A percentile compares a stretch with the other conserved stretches of the same genome.
Evolutionary conservation across 2,888 invertebrate genomes (phyloP).

Genomic region (Peribatodes rhomboidaria): DNA sequence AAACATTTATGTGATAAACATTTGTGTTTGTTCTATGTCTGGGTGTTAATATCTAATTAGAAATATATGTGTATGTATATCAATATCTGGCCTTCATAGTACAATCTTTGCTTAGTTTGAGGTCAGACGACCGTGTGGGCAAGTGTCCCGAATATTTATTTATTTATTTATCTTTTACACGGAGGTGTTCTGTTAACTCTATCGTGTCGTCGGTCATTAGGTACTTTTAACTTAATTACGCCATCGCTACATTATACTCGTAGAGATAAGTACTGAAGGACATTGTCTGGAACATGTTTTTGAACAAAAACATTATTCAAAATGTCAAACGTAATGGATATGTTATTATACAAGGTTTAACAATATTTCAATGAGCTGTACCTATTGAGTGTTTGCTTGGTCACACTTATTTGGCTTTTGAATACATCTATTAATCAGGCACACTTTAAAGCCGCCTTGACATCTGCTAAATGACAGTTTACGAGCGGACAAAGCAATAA

Average conservation of each 20-base stretch:
- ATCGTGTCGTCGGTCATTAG: slow-evolving; percentile 18
- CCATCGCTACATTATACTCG: slow-evolving; percentile 13
- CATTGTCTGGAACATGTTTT: slow-evolving; percentile 25
- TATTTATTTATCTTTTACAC: background rate
- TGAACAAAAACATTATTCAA: slow-evolving; percentile 29
- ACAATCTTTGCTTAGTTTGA: too few relatives aligned
- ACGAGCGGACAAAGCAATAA: slow-evolving; percentile 34
- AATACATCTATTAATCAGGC: slow-evolving; percentile 40
- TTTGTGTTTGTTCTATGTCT: too few relatives aligned
- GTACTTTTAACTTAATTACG: slow-evolving; percentile 25
- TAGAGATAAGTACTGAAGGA: slow-evolving; percentile 10
- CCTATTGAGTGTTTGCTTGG: slow-evolving; percentile 31
- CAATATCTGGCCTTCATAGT: too few relatives aligned
- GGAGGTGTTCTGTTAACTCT: slow-evolving; percentile 16
- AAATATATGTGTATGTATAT: too few relatives aligned
- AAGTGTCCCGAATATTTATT: background rate
- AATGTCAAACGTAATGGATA: slow-evolving; percentile 36
- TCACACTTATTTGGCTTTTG: slow-evolving; percentile 35
- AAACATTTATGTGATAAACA: too few relatives aligned
- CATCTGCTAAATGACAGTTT: slow-evolving; percentile 42
- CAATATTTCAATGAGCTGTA: slow-evolving; percentile 30
- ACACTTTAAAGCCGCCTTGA: slow-evolving; percentile 37
- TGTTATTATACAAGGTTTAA: slow-evolving; percentile 23
- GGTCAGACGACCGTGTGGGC: too few relatives aligned
- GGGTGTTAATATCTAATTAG: too few relatives aligned